Base-by-base conservation (phyloP, 2,888 invertebrate species). In the Megalurothrips usitatus region DNA sequence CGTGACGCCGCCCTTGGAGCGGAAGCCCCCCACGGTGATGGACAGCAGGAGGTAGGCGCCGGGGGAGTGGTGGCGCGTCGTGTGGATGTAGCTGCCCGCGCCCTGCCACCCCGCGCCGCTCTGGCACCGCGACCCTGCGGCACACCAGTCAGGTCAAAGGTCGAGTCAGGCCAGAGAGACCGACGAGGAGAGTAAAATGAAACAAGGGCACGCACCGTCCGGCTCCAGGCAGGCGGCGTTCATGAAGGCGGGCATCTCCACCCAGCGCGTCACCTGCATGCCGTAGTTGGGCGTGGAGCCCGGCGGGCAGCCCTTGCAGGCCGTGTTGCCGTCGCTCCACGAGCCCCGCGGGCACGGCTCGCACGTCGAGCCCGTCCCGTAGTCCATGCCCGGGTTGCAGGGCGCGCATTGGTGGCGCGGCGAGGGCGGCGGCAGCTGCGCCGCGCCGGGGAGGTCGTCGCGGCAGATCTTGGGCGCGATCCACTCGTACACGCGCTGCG, bases 371-470 rank as follows among this genome's bases (percentile, higher is more conserved):
- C 87, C 86, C 80, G 83, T 83, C n/a, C 84, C 83, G 82, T 86
- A 86, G 82, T 87, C 86, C 88, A 89, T 89, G 82, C 91, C 91
- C 17, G 89, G 88, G 84, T 89, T 90, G 84, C 91, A 91, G 2
- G 89, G 68, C 68, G 68, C 68, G 68, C 68, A 75, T 26, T 75
- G 68, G 68, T 26, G 68, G 26, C 68, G 68, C 88, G 1, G 88
- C 10, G 68, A 75, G 17, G 86, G 84, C 6, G 84, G 82, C 1
- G 89, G 89, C 19, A 90, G 86, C 6, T 84, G 83, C 1, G 86
- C 87, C 0, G 89, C 86, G 0, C 85, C 87, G 1, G 86, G 84
- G 34, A 86, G 81, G 81, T 87, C 86, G 23, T 88, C 88, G 43
- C 87, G 85, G 84, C 91, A 91, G 80, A 90, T 88, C 83, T 88